phyloP scores from a whole-genome alignment of 2,113 vertebrate species.

The Plecotus auritus region DNA sequence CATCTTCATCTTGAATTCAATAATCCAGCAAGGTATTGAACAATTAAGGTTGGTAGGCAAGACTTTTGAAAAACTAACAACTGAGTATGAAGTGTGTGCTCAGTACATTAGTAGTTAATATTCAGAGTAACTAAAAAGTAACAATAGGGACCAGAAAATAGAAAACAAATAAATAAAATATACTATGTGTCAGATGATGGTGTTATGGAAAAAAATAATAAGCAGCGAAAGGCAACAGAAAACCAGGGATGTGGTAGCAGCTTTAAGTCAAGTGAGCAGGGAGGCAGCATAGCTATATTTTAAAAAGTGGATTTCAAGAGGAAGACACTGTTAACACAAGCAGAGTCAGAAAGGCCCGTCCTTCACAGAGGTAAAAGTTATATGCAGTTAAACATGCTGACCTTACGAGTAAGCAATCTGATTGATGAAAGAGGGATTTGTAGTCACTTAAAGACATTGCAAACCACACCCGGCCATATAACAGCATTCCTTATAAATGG shows the following conservation, averaged over 20 bases:
- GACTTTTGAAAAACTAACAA: not conserved
- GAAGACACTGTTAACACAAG: not conserved
- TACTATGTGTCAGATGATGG: not conserved
- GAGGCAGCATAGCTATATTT: not conserved
- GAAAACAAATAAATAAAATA: not conserved
- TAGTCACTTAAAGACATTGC: conserved; percentile 69
- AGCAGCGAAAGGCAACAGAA: not conserved
- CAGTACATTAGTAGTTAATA: not conserved
- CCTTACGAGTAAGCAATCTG: conserved; percentile 73
- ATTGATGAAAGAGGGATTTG: conserved; percentile 71
- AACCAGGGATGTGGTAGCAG: not conserved
- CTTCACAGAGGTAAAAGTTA: conserved; percentile 68
- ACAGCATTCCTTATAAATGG: conserved; percentile 69
- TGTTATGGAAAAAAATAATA: not conserved
- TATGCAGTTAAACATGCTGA: conserved; percentile 75
- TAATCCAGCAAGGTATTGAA: not conserved
- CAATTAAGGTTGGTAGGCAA: not conserved
- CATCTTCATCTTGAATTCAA: not conserved
- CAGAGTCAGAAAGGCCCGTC: not conserved
- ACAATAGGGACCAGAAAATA: not conserved
- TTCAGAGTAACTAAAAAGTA: not conserved
- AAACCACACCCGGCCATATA: conserved; percentile 71
- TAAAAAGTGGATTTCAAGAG: not conserved
- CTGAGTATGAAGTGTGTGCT: not conserved
- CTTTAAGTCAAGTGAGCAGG: not conserved